phyloP scores from a whole-genome alignment of 2,888 invertebrate genomes.

The Dynastes hyllus region DNA sequence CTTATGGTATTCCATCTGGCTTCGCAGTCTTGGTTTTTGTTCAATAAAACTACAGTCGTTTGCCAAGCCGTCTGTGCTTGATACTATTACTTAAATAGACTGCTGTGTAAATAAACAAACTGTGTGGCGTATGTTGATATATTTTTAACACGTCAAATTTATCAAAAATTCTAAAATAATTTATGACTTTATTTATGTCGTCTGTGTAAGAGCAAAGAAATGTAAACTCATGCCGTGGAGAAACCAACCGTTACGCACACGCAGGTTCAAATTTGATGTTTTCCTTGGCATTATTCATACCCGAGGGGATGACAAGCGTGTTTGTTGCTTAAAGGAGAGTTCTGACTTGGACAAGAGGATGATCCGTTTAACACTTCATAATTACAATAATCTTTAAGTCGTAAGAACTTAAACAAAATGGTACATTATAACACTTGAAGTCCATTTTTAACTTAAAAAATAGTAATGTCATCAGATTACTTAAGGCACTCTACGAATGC shows the following conservation, averaged over 20 bases:
- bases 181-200: background rate
- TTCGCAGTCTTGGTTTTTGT: background rate
- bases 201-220: slow-evolving; percentile 6
- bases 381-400: too few species aligned
- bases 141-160: slow-evolving; percentile 9
- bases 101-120: too few species aligned
- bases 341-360: too few species aligned
- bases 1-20: background rate
- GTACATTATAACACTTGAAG: too few species aligned
- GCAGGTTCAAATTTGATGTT: background rate
- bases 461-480: too few species aligned
- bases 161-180: slow-evolving; percentile 10
- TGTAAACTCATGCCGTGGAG: background rate
- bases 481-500: too few species aligned
- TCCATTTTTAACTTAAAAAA: too few species aligned
- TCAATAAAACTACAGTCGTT: background rate
- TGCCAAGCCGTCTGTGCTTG: slow-evolving; percentile 16
- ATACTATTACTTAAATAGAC: background rate
- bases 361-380: too few species aligned
- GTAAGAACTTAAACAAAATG: too few species aligned
- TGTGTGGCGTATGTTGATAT: background rate
- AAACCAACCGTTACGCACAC: background rate
- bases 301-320: too few species aligned
- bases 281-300: background rate
- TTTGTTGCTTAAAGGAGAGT: too few species aligned